Evolutionary conservation across 2,797 vertebrate genomes (phyloP), one percentile per base, ranked within the genome.

Genomic region (Hephaestus fuliginosus): DNA sequence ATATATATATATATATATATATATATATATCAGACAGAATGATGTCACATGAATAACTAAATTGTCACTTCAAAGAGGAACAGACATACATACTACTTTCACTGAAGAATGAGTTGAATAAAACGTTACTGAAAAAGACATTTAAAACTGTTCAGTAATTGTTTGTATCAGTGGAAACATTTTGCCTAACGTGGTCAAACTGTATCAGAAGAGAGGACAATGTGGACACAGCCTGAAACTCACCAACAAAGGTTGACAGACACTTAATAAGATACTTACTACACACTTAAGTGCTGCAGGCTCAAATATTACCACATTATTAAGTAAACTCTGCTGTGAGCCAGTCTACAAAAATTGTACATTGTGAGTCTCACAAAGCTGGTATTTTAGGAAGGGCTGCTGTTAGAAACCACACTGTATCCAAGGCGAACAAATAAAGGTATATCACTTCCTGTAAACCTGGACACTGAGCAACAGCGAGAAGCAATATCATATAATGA

Each of bases 401-500:
- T n/a, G 41, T 56, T 25, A 2, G 52, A 63, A 71, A 57, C 17
- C 41, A 41, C n/a, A 18, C 22, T 49, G 51, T 60, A 65, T 49
- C 33, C 62, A 75, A 71, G 44, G 62, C 56, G 52, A 67, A 18
- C 55, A 79, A 76, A 76, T 74, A 52, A 58, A 71, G 28, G 55
- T 25, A 14, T 65, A 70, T 66, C 68, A 78, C 56, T 65, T 46
- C 41, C 46, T 61, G 41, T 76, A 84, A 76, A 83, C 67, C n/a
- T 68, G 64, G 17, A 86, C 51, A 70, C 56, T 30, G 73, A 81
- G 70, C 62, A 79, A 80, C 62, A 77, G 41, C n/a, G 33, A 78
- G 70, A 85, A 61, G 76, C 61, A 80, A 57, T 74, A 84, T 78
- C 25, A 71, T 70, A 67, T 78, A 82, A 86, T 88, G 84, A 89